Base-by-base conservation (phyloP, 2,888 invertebrate species). In the Nebria brevicollis region DNA sequence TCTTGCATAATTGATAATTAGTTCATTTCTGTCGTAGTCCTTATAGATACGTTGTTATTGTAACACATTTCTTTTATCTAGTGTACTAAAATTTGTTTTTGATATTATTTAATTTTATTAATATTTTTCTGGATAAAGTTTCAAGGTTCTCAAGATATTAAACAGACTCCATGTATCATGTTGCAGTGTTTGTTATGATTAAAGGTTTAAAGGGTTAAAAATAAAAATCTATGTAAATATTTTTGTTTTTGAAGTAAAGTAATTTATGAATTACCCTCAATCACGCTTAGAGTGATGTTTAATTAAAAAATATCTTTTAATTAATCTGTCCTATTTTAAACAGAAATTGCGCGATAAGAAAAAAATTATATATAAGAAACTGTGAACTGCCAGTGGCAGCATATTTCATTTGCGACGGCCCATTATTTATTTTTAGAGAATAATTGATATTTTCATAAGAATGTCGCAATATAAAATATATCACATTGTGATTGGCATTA, bases 291-390 rank as follows among this genome's bases (percentile, higher is more conserved):
- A 54, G 54, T 8, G 54, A 54, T 54, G 54, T 54, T 54, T 78
- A 78, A 78, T 78, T 78, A 73, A 78, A 78, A 78, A 64, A 78
- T 78, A 78, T 78, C 78, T 78, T 73, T 73, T 78, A 78, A 78
- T 78, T 78, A 78, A 78, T 78, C 73, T 78, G 11, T 25, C 65
- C 11, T 20, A 41, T 54, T 1, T 41, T 66, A 43, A 70, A 72
- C 41, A 77, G 20, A 54, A 72, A 72, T 54, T 43, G 20, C 11
- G 15, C 41, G 77, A 72, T 77, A 72, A 72, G 77, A 72, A 76
- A 26, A 68, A 34, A 66, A 66, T 66, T 15, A 66, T n/a, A 66
- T 34, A 34, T 66, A 76, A 66, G 72, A 72, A 11, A 72, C 34
- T 72, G 25, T 15, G 66, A 66, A 72, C 41, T 72, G 77, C 70